Evolutionary conservation across 2,797 vertebrate species (phyloP), one percentile per base, ranked within the genome.

Genomic region (Orientallactaga sibirica): DNA sequence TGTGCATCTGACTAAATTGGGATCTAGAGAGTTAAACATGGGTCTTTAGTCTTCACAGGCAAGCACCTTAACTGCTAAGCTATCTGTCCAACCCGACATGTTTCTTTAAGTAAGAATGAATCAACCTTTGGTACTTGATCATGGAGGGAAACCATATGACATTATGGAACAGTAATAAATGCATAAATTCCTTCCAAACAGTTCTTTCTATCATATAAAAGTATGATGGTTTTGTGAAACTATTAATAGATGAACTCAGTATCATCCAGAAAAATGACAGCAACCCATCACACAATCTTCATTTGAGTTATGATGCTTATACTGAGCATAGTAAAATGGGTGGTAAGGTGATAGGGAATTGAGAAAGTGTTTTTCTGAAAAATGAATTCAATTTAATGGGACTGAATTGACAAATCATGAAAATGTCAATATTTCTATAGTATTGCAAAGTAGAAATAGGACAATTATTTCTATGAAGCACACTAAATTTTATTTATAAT

Each of bases 401-500:
- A 7, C 12, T 58, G 10, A 92, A 81, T 77, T 84, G 20, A 76
- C 16, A 94, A 89, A 92, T 27, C 14, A 88, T 61, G 8, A 80
- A 74, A 24, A 96, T 71, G 14, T 73, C 22, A 62, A 37, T 76
- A 87, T 76, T 67, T 77, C 2, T 18, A 85, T 43, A 37, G 62
- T 71, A 80, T 83, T 24, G 11, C 0, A 68, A 94, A 61, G 11
- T 20, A 0, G 0, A 15, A 61, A 83, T 73, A 55, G 0, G 3
- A 58, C 19, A 43, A 67, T 61, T 88, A 74, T 14, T 71, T 14
- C 19, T 77, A 74, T 52, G 24, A 48, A 25, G 37, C 10, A 82
- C 9, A 85, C 8, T 76, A 74, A 64, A 92, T 61, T 86, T 88
- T 92, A 86, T 79, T 68, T 85, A 25, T 1, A 70, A 64, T 33